Conservation (phyloP, 2,113 vertebrate species). For the Ibidorhyncha struthersii region DNA sequence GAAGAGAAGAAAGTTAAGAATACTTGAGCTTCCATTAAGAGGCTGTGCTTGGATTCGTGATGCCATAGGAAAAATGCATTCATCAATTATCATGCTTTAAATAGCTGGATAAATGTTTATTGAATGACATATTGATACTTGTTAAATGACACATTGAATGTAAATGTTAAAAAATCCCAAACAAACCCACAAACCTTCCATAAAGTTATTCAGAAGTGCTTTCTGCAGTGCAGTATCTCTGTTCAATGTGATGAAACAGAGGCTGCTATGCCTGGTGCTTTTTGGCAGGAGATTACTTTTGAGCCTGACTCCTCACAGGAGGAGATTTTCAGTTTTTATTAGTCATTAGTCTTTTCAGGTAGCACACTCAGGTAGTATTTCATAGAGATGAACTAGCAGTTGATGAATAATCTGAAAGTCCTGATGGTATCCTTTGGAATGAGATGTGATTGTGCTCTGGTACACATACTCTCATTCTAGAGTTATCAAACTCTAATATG, state of each 20-base stretch:
- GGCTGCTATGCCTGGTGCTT: neutral
- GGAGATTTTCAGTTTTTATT: neutral
- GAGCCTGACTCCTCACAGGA: neutral
- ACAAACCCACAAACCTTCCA: neutral
- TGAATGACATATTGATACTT: neutral
- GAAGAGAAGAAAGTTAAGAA: neutral
- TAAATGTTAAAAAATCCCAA: neutral
- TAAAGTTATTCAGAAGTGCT: neutral
- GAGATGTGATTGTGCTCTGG: neutral
- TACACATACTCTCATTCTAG: neutral
- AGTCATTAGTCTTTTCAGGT: neutral
- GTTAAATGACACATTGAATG: neutral
- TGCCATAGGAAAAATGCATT: neutral
- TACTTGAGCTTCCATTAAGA: neutral
- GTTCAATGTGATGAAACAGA: neutral
- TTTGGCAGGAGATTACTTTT: neutral
- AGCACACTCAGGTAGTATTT: neutral
- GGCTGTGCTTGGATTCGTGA: neutral
- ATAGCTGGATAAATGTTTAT: neutral
- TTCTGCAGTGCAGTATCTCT: neutral
- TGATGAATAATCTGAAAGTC: neutral
- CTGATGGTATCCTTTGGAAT: neutral
- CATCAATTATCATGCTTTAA: neutral
- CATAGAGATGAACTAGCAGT: neutral
- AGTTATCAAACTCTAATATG: neutral